Evolutionary conservation across 2,113 vertebrate genomes (phyloP).

Genomic region (Macroglossus sobrinus): DNA sequence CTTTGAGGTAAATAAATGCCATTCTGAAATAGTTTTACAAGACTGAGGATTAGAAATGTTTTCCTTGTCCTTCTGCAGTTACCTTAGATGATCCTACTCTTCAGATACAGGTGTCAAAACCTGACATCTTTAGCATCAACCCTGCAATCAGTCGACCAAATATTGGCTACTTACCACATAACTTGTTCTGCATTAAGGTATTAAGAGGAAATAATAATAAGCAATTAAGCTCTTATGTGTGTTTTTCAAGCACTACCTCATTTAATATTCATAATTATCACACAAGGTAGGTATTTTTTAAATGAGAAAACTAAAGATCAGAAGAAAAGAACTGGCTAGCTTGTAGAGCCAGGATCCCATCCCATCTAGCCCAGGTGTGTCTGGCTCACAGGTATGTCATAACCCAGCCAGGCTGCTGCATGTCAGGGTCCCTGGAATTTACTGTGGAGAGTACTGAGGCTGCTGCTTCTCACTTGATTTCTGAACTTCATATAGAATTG

Average conservation of each 20-base stretch:
- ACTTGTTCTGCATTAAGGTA: not conserved
- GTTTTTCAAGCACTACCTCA: not conserved
- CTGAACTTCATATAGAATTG: not conserved
- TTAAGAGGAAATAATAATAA: not conserved
- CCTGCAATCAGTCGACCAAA: not conserved
- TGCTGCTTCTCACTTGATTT: not conserved
- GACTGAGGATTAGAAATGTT: conserved; percentile 32
- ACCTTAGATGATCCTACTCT: not conserved
- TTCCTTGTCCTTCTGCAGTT: not conserved
- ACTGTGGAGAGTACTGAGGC: not conserved
- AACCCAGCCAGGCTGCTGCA: not conserved
- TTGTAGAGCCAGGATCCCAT: not conserved
- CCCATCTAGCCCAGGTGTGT: not conserved
- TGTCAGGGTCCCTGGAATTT: rapidly evolving
- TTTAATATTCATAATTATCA: not conserved
- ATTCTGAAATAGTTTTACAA: not conserved
- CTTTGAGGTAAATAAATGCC: not conserved
- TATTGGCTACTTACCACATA: not conserved
- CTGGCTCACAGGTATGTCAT: not conserved
- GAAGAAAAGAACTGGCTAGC: not conserved
- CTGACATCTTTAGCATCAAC: not conserved
- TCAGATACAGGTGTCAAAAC: not conserved
- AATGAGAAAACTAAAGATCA: not conserved
- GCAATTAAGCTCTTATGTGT: not conserved
- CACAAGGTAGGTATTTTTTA: not conserved